Evolutionary conservation across 2,888 invertebrate genomes (phyloP).

Genomic region (Anorthoa munda): DNA sequence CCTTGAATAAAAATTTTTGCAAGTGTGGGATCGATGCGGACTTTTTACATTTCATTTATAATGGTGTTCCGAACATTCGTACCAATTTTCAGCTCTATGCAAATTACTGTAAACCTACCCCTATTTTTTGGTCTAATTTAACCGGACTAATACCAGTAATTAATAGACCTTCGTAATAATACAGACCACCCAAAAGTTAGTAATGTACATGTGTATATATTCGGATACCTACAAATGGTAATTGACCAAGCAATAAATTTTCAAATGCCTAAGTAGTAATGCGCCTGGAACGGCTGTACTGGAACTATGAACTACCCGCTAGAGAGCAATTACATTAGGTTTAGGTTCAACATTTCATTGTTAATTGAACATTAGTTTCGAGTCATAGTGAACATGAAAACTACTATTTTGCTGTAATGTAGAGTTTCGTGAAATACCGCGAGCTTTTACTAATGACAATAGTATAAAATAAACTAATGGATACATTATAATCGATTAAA

Average conservation of each 20-base stretch:
- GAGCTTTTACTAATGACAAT: too few relatives aligned
- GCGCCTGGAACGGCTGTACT: not conserved
- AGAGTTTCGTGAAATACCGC: not conserved
- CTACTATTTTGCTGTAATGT: not conserved
- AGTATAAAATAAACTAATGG: too few relatives aligned
- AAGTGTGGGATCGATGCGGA: too few relatives aligned
- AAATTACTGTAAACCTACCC: too few relatives aligned
- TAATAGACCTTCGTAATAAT: not conserved
- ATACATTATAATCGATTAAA: too few relatives aligned
- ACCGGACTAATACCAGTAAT: too few relatives aligned
- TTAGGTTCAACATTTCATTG: slow-evolving; percentile 36
- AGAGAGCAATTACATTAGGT: slow-evolving; percentile 44
- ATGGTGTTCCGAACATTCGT: too few relatives aligned
- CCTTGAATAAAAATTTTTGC: too few relatives aligned
- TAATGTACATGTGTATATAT: not conserved
- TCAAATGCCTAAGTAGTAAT: slow-evolving; percentile 20
- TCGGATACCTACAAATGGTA: slow-evolving; percentile 6
- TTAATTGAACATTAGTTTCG: slow-evolving; percentile 49
- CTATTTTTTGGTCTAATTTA: too few relatives aligned
- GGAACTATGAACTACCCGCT: slow-evolving; percentile 40
- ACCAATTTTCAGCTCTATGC: too few relatives aligned
- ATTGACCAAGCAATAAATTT: slow-evolving; percentile 38
- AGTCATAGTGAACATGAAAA: slow-evolving; percentile 18
- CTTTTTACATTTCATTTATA: too few relatives aligned
- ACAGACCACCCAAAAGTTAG: not conserved